Evolutionary conservation across 2,888 invertebrate genomes (phyloP).

Genomic region (Serrognathus titanus): DNA sequence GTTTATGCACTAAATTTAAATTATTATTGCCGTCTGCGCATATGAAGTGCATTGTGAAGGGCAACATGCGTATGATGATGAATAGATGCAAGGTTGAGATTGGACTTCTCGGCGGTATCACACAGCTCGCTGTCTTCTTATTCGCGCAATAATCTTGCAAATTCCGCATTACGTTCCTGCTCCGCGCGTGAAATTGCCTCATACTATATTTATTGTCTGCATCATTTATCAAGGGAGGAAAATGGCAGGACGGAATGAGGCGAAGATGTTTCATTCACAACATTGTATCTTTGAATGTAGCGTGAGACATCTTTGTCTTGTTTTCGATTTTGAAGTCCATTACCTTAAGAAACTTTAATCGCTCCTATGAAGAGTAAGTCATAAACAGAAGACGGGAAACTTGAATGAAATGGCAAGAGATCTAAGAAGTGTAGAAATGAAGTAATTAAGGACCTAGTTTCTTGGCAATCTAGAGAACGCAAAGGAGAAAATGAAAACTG

Average conservation of each 20-base stretch:
- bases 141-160: slow-evolving; percentile 11
- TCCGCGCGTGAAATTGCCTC: slow-evolving; percentile 16
- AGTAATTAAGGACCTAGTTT: too few relatives aligned
- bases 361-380: too few relatives aligned
- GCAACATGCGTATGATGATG: slow-evolving; percentile 5
- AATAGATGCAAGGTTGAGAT: slow-evolving; percentile 8
- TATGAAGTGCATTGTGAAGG: neutral
- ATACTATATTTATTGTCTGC: slow-evolving; percentile 19
- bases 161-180: slow-evolving; percentile 9
- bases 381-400: too few relatives aligned
- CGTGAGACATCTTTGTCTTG: neutral
- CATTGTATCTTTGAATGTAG: neutral
- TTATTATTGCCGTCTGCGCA: neutral
- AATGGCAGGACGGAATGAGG: neutral
- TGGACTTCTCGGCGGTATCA: neutral
- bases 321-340: too few relatives aligned
- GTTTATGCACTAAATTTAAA: too few relatives aligned
- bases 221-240: slow-evolving; percentile 14
- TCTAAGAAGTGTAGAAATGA: too few relatives aligned
- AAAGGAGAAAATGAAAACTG: too few relatives aligned
- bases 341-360: too few relatives aligned
- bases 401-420: too few relatives aligned
- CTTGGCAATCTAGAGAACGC: too few relatives aligned
- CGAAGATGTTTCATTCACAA: neutral
- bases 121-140: slow-evolving; percentile 2